Conservation (phyloP, 2,888 invertebrate species). For the Fragum fragum region DNA sequence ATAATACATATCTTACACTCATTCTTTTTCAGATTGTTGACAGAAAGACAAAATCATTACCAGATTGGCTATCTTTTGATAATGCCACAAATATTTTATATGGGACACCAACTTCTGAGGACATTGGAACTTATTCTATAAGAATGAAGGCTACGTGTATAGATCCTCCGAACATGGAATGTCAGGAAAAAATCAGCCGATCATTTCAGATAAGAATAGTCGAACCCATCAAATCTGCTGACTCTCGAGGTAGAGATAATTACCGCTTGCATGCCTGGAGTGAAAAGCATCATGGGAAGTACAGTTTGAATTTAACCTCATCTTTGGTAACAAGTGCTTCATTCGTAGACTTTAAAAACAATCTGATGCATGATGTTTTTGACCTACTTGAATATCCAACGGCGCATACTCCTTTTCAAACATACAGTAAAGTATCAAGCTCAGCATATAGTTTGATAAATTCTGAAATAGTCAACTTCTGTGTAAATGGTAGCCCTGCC, state of each 20-base stretch:
- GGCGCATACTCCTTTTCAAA: not conserved
- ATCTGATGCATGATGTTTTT: slow-evolving; percentile 17
- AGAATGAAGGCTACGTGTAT: slow-evolving; percentile 54
- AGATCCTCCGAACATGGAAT: slow-evolving; percentile 39
- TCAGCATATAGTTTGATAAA: not conserved
- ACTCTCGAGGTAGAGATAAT: slow-evolving; percentile 58
- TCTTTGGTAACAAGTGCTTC: not conserved
- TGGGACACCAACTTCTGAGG: slow-evolving; percentile 48
- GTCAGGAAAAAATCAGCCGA: slow-evolving; percentile 56
- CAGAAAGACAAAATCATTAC: slow-evolving; percentile 49
- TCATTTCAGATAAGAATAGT: slow-evolving; percentile 59
- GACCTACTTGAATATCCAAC: not conserved
- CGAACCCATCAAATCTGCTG: slow-evolving; percentile 53
- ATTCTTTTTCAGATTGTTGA: slow-evolving; percentile 53
- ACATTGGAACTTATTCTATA: slow-evolving; percentile 53
- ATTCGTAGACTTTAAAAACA: not conserved
- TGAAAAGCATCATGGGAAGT: slow-evolving; percentile 47
- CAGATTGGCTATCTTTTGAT: slow-evolving; percentile 60
- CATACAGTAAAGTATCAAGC: not conserved
- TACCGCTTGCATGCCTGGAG: slow-evolving; percentile 52
- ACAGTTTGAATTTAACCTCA: slow-evolving; percentile 25
- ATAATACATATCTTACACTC: not conserved
- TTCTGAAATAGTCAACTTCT: slow-evolving; percentile 8
- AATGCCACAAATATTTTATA: slow-evolving; percentile 43
- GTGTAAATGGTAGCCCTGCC: not conserved